Percentiles rank a stretch among this genome's conserved stretches.
Evolutionary conservation across 1,140 invertebrate genomes (phyloP).

Genomic region (Halesus radiatus): DNA sequence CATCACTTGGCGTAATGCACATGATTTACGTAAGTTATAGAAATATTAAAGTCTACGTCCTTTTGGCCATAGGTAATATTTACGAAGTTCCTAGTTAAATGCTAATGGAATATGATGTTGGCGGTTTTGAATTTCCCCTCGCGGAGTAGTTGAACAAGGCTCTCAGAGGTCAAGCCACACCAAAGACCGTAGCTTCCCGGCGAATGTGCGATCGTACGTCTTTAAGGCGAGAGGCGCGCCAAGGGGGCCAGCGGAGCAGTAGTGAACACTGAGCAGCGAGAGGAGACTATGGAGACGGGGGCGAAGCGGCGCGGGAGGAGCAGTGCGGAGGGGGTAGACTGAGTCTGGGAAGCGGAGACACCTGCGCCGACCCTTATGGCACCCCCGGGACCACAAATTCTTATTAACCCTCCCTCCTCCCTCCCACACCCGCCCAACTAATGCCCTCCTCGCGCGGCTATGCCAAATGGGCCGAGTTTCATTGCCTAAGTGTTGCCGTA

Average conservation of each 20-base stretch:
- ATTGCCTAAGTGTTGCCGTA: slow-evolving; percentile 31
- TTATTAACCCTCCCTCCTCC: slow-evolving; percentile 50
- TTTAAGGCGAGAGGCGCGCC: not conserved
- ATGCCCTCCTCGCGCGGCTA: slow-evolving; percentile 17
- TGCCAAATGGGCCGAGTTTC: slow-evolving; percentile 38
- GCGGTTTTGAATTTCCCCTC: not conserved
- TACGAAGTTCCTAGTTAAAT: no score
- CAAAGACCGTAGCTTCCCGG: not conserved
- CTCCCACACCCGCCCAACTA: not conserved
- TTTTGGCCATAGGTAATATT: no score
- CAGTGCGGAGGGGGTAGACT: slow-evolving; percentile 28
- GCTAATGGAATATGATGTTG: no score
- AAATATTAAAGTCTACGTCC: no score
- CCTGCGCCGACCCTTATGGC: slow-evolving; percentile 48
- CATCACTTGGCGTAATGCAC: no score
- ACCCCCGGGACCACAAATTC: slow-evolving; percentile 54
- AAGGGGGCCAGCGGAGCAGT: not conserved
- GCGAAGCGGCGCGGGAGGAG: no score
- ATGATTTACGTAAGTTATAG: no score
- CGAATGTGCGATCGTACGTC: not conserved
- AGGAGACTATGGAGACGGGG: not conserved
- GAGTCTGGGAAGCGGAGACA: slow-evolving; percentile 53
- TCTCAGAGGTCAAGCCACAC: slow-evolving; percentile 17
- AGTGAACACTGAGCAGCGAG: not conserved
- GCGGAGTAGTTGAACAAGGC: not conserved